Evolutionary conservation across 37 sponge, comb jelly and placozoan species (phyloP).

Genomic region (Axinella damicornis): DNA sequence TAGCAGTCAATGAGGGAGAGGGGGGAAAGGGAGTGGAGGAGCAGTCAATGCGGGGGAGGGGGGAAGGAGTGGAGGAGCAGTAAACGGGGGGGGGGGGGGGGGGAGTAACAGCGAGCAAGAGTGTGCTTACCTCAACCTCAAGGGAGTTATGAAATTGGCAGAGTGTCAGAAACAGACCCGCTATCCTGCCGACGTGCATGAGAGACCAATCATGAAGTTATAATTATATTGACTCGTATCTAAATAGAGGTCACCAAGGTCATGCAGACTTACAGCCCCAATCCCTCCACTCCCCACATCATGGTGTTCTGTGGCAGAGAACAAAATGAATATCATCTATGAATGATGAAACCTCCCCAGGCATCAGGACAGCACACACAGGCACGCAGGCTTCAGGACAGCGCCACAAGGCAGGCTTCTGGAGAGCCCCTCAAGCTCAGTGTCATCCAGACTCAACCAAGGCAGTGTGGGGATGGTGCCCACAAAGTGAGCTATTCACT

Average conservation of each 20-base stretch:
- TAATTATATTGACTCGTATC: too few species aligned
- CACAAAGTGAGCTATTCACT: too few species aligned
- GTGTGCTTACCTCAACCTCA: slow-evolving; percentile 63
- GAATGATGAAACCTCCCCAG: too few species aligned
- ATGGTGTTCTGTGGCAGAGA: slow-evolving; percentile 53
- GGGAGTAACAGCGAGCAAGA: too few species aligned
- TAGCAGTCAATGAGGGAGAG: not conserved
- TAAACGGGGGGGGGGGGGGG: not conserved
- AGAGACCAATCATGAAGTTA: too few species aligned
- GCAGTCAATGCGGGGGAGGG: not conserved
- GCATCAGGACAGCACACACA: not conserved
- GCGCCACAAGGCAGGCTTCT: not conserved
- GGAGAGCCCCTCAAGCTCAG: not conserved
- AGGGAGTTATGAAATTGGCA: slow-evolving; percentile 65
- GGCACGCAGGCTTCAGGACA: too few species aligned
- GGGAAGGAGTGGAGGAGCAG: not conserved
- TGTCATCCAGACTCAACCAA: not conserved
- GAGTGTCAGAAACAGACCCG: slow-evolving; percentile 40
- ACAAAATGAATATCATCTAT: too few species aligned
- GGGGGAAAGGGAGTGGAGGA: too few species aligned
- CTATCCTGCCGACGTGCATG: slow-evolving; percentile 33
- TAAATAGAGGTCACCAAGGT: too few species aligned
- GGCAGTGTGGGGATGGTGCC: not conserved
- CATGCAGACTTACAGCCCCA: slow-evolving; percentile 41
- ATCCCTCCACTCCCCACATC: slow-evolving; percentile 46